phyloP scores from a whole-genome alignment of 2,797 vertebrate species.

The Acestrorhynchus altus region DNA sequence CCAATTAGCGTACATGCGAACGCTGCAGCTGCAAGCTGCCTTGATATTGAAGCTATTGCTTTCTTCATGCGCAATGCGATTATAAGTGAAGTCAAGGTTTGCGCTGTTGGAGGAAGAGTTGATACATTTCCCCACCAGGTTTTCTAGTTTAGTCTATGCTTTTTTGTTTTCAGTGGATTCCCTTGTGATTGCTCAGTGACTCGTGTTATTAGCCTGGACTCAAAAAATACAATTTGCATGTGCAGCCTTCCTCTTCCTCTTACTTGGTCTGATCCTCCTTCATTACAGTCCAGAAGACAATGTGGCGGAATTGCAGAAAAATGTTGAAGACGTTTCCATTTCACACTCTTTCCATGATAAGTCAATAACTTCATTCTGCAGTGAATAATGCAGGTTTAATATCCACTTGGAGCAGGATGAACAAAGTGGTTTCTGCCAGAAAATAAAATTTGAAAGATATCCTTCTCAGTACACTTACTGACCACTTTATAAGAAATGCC shows the following conservation, averaged over 20 bases:
- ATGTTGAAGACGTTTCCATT: not conserved
- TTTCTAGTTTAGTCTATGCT: too few relatives aligned
- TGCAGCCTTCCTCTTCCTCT: not conserved
- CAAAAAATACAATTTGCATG: too few relatives aligned
- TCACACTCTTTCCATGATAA: constrained; percentile 46
- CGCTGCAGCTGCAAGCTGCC: constrained; percentile 21
- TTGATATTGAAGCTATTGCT: constrained; percentile 32
- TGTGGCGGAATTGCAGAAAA: not conserved
- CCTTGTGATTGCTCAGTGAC: too few relatives aligned
- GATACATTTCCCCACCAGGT: too few relatives aligned
- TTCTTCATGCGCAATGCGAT: constrained; percentile 1
- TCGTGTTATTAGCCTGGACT: too few relatives aligned
- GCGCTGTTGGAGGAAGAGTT: constrained; percentile 43
- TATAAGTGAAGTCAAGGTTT: constrained; percentile 1
- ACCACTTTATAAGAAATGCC: not conserved
- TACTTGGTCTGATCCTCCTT: not conserved
- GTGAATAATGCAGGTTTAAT: not conserved
- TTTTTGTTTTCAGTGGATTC: too few relatives aligned
- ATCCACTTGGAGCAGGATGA: not conserved
- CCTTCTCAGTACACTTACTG: not conserved
- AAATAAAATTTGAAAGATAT: not conserved
- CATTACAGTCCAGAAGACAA: not conserved
- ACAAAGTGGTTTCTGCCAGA: constrained; percentile 4
- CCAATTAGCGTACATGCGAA: constrained; percentile 59
- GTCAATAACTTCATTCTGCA: constrained; percentile 62